Conservation (phyloP, 2,113 vertebrate genomes). For the Ifrita kowaldi region DNA sequence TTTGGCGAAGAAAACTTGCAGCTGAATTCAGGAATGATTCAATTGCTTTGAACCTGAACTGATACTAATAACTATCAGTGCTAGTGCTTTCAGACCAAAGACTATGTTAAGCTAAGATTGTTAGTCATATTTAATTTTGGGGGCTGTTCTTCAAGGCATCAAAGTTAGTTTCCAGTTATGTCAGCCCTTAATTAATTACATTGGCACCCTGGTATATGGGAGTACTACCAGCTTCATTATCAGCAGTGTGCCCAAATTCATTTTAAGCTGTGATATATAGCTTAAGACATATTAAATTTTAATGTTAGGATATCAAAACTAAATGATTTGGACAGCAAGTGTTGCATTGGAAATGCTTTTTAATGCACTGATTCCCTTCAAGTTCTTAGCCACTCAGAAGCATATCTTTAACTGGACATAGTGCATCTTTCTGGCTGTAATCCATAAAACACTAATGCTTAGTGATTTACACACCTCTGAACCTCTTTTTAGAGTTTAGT, state of each 20-base stretch:
- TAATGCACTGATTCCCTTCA: background rate
- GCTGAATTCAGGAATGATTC: background rate
- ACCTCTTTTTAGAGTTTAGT: background rate
- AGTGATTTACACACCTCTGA: background rate
- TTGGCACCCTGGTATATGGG: background rate
- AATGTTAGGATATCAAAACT: background rate
- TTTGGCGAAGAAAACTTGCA: background rate
- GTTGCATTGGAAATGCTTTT: background rate
- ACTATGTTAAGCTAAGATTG: background rate
- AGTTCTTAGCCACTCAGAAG: background rate
- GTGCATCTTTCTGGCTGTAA: background rate
- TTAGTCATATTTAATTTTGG: background rate
- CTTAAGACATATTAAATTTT: background rate
- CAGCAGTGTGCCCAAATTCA: background rate
- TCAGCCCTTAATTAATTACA: background rate
- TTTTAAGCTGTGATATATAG: background rate
- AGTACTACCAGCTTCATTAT: background rate
- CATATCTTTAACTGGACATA: background rate
- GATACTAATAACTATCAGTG: background rate
- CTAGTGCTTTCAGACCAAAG: background rate
- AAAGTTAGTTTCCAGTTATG: background rate
- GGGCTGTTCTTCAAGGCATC: background rate
- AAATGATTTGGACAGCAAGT: background rate
- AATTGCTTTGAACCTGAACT: background rate
- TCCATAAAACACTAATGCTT: background rate